These are phyloP conservation scores for Cairina moschata DNA, from an alignment of 2,113 vertebrate genomes.

Conservation along the genomic window DNA sequence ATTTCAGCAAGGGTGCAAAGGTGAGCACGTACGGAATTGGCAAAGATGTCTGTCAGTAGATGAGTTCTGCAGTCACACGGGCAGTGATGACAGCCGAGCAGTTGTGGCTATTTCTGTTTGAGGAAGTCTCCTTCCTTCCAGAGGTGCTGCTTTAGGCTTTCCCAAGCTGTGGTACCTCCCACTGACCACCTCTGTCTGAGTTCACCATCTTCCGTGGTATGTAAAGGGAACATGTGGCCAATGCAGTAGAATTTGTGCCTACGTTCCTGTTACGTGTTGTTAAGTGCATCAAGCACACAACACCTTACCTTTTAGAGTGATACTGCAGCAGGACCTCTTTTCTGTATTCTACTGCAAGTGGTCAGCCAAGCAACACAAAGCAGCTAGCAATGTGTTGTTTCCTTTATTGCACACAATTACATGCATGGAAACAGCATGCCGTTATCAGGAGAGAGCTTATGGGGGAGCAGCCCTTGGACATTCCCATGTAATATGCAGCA, in stretches of 20 bases:
- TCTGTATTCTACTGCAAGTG: not conserved
- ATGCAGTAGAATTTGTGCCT: not conserved
- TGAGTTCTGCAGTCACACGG: not conserved
- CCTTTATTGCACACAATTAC: accelerated
- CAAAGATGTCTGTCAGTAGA: not conserved
- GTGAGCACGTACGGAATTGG: not conserved
- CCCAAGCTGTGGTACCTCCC: not conserved
- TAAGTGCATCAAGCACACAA: not conserved
- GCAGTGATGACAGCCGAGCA: not conserved
- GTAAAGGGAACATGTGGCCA: not conserved
- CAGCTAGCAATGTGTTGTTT: too few species aligned
- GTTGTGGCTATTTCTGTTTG: not conserved
- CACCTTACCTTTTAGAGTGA: not conserved
- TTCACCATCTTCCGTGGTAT: not conserved
- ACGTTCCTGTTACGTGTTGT: not conserved
- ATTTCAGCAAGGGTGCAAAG: not conserved
- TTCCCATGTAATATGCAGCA: not conserved
- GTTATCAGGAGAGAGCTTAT: not conserved
- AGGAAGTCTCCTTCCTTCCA: not conserved
- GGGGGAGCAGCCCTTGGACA: not conserved
- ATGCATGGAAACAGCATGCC: not conserved
- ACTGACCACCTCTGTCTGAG: not conserved
- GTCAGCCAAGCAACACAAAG: not conserved
- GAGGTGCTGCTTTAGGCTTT: not conserved
- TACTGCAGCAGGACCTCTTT: not conserved